phyloP scores from a whole-genome alignment of 53 echinoderm and acorn worm species.

The Holothuria leucospilota region DNA sequence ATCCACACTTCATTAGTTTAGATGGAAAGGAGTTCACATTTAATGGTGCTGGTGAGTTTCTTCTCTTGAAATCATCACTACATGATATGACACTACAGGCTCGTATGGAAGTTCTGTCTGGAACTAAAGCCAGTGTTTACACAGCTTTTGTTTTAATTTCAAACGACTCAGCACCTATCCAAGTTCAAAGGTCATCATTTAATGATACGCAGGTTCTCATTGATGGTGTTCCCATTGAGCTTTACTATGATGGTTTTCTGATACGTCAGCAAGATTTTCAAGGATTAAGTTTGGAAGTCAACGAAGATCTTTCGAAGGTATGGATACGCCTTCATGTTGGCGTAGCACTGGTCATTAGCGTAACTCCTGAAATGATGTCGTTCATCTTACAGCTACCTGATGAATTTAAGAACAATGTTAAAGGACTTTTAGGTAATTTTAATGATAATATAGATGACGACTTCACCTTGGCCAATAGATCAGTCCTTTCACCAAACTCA shows the following conservation, averaged over 20 bases:
- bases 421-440: constrained; percentile 65
- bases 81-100: constrained; percentile 65
- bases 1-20: no score
- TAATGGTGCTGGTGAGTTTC: constrained; percentile 75
- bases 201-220: constrained; percentile 59
- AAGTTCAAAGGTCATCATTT: constrained; percentile 44
- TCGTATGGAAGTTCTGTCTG: constrained; percentile 62
- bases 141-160: constrained; percentile 56
- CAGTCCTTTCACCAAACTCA: constrained; percentile 32
- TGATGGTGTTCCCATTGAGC: constrained; percentile 44
- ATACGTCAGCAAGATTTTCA: constrained; percentile 34
- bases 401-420: constrained; percentile 49
- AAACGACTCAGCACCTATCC: no score
- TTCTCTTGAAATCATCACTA: constrained; percentile 53
- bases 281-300: constrained; percentile 50
- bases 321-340: constrained; percentile 47
- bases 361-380: constrained; percentile 61
- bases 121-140: constrained; percentile 62
- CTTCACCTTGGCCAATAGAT: constrained; percentile 58
- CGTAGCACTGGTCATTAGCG: constrained; percentile 37
- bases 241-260: constrained; percentile 14
- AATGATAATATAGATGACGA: constrained; percentile 65
- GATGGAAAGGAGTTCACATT: constrained; percentile 38
- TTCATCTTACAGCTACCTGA: constrained; percentile 61
- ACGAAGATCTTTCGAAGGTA: constrained; percentile 47